Percentiles rank a stretch among this genome's conserved stretches.
Conservation (phyloP, 2,888 invertebrate genomes). For the Spatulosminthurus flaviceps region DNA sequence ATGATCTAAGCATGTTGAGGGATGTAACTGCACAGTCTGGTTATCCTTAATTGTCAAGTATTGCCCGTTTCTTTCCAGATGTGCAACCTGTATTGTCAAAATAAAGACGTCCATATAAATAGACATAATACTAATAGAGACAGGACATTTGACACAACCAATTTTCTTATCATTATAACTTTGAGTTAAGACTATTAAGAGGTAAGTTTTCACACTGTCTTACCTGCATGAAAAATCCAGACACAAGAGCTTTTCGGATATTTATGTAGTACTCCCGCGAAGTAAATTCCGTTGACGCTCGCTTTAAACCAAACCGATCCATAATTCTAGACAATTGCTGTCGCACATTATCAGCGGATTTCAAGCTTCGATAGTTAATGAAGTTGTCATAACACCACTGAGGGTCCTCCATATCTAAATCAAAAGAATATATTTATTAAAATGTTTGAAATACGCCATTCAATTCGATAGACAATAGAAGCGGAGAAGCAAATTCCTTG, state of each 20-base stretch:
- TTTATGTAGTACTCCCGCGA: conserved; percentile 99
- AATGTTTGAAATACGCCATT: not conserved
- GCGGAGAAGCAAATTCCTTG: not conserved
- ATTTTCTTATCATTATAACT: too few relatives aligned
- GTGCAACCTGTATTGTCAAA: conserved; percentile 79
- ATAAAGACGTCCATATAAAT: too few relatives aligned
- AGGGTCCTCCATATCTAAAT: conserved; percentile 91
- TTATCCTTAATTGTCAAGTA: conserved; percentile 99
- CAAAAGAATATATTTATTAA: not conserved
- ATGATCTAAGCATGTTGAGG: conserved; percentile 98
- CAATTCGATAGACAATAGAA: not conserved
- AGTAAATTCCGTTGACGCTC: conserved; percentile 97
- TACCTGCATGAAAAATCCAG: conserved; percentile 99
- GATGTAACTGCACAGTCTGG: conserved; percentile 98
- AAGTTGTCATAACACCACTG: conserved; percentile 99
- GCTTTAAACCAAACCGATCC: conserved; percentile 93
- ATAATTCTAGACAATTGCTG: conserved; percentile 97
- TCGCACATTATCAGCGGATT: conserved; percentile 98
- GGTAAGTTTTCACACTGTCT: not conserved
- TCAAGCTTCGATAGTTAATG: conserved; percentile 96
- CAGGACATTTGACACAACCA: too few relatives aligned
- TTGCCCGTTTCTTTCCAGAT: conserved; percentile 96
- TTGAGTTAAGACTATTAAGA: not conserved
- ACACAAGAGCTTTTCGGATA: conserved; percentile 96
- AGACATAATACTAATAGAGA: too few relatives aligned